Base-by-base conservation (phyloP, 1,140 invertebrate species). In the Harpegnathos saltator region DNA sequence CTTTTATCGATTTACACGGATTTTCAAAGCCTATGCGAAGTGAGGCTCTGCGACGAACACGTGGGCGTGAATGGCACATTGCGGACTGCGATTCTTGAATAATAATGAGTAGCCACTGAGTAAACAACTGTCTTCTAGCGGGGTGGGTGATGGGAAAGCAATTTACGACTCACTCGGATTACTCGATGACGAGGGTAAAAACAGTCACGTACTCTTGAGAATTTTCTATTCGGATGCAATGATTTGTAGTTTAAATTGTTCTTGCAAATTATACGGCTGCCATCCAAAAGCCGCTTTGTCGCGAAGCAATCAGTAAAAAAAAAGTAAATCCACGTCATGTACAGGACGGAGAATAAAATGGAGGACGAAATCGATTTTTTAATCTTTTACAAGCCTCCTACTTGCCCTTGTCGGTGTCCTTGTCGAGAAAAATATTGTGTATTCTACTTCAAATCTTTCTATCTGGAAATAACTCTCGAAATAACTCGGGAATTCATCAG, bases 61-160 rank as follows among this genome's bases (percentile, higher is more conserved):
- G 73, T 75, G 22, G 73, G 59, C 26, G 59, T 54, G 71, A 74
- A 5, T 61, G 26, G 26, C 22, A 61, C 24, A 74, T 48, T 14
- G 22, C n/a, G 11, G 17, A 61, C 22, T 61, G n/a, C 44, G 17
- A 50, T 75, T 63, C 72, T 65, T 75, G 73, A 75, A 75, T 75
- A 75, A 75, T 75, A 75, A 75, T 75, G 59, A 75, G 73, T 22
- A 52, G 59, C 44, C 24, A 11, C 44, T 38, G n/a, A 3, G 61
- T 75, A 75, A 75, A 63, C 73, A 75, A 62, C 59, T 33, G 65
- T 26, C 19, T 63, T 50, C 44, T 22, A 52, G n/a, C 14, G 19
- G 22, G 26, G 17, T n/a, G n/a, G 44, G 22, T 72, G 17, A 12
- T 11, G 33, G 15, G 33, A 75, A 75, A 22, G n/a, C n/a, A 52